Conservation (phyloP, 2,888 invertebrate genomes). For the Eupithecia exiguata region DNA sequence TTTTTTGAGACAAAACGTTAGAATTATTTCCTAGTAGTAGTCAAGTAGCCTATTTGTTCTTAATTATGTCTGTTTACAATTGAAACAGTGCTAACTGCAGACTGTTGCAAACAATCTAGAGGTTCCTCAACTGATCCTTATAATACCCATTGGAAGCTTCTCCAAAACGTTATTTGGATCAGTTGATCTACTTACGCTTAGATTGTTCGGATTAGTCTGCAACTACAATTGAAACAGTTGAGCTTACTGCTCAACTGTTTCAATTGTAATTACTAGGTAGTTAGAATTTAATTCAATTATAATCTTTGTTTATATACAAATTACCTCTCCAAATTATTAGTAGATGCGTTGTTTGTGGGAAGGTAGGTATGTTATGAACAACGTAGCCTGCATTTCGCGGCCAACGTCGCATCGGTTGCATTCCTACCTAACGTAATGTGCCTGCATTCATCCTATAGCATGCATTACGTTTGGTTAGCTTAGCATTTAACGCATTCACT, state of each 20-base stretch:
- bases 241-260: too few relatives aligned
- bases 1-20: too few relatives aligned
- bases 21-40: too few relatives aligned
- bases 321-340: background rate
- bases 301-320: background rate
- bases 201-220: too few relatives aligned
- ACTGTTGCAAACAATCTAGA: background rate
- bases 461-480: background rate
- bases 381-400: slow-evolving; percentile 3
- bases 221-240: too few relatives aligned
- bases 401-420: slow-evolving; percentile 4
- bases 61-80: background rate
- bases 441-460: background rate
- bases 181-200: background rate
- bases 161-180: background rate
- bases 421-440: slow-evolving; percentile 3
- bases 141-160: background rate
- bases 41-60: too few relatives aligned
- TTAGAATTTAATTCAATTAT: too few relatives aligned
- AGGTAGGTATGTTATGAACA: slow-evolving; percentile 10
- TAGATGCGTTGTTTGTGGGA: background rate
- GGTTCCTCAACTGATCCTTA: too few relatives aligned
- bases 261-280: background rate
- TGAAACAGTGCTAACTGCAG: background rate
- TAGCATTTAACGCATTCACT: background rate